These are phyloP conservation scores for Trissolcus basalis DNA, from an alignment of 1,140 invertebrate genomes.

Conservation along the genomic window DNA sequence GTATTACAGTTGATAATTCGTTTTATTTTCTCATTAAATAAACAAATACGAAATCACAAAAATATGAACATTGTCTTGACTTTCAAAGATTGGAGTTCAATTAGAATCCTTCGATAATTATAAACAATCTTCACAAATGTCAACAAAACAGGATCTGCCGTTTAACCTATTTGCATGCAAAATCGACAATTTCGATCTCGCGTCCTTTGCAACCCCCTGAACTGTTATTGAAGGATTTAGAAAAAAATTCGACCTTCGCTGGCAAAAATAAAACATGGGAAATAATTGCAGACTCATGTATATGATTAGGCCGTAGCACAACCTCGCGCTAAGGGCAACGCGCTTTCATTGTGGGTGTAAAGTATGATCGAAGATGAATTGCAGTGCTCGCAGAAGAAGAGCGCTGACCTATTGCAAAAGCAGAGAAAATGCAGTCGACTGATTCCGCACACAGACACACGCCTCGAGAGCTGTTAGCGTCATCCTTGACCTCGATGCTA, in stretches of 20 bases:
- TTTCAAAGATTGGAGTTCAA: not conserved
- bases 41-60: too few relatives aligned
- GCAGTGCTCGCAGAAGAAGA: constrained; percentile 48
- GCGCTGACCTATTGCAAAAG: constrained; percentile 71
- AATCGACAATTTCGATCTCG: constrained; percentile 39
- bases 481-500: constrained; percentile 72
- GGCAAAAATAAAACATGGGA: constrained; percentile 39
- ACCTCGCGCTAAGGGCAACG: constrained; percentile 42
- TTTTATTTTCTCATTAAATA: too few relatives aligned
- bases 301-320: constrained; percentile 34
- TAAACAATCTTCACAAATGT: constrained; percentile 47
- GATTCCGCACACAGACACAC: constrained; percentile 49
- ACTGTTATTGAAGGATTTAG: constrained; percentile 28
- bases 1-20: too few relatives aligned
- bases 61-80: too few relatives aligned
- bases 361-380: constrained; percentile 57
- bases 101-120: constrained; percentile 45
- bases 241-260: constrained; percentile 48
- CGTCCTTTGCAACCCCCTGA: constrained; percentile 17
- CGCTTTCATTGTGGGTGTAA: constrained; percentile 24
- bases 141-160: constrained; percentile 41
- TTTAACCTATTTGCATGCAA: constrained; percentile 49
- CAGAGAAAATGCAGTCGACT: constrained; percentile 63
- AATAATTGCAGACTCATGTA: constrained; percentile 43
- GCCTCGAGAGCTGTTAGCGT: constrained; percentile 52